phyloP scores from a whole-genome alignment of 2,797 vertebrate genomes.

The Sylvia borin region DNA sequence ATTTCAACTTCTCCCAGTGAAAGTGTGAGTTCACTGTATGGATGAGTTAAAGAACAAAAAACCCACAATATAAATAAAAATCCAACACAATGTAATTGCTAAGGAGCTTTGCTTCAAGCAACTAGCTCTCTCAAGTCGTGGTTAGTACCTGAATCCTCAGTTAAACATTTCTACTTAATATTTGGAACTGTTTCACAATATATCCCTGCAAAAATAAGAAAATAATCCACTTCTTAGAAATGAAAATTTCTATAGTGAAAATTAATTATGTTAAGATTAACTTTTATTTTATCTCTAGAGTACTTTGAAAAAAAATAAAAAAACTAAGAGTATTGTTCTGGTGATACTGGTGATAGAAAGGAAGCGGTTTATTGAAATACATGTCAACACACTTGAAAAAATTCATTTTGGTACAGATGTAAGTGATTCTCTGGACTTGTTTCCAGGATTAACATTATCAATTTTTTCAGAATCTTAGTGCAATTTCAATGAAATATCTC shows the following conservation, averaged over 20 bases:
- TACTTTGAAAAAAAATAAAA: not conserved
- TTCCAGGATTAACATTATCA: not conserved
- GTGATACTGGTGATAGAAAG: not conserved
- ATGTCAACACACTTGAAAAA: not conserved
- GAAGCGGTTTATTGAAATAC: not conserved
- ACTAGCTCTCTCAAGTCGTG: not conserved
- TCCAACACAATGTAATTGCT: not conserved
- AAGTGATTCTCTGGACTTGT: not conserved
- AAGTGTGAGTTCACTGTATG: not conserved
- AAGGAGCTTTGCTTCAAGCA: not conserved
- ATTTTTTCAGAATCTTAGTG: not conserved
- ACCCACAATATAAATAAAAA: not conserved
- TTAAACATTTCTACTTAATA: not conserved
- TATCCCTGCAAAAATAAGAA: not conserved
- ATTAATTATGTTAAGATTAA: not conserved
- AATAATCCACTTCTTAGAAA: not conserved
- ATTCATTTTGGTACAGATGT: not conserved
- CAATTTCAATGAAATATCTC: not conserved
- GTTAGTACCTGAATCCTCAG: not conserved
- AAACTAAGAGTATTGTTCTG: not conserved
- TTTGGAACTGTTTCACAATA: not conserved
- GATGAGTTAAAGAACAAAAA: not conserved
- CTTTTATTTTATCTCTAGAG: not conserved
- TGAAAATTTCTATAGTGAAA: not conserved
- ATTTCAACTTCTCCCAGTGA: not conserved